Conservation (phyloP, 2,797 vertebrate genomes). For the Lutjanus argentimaculatus region DNA sequence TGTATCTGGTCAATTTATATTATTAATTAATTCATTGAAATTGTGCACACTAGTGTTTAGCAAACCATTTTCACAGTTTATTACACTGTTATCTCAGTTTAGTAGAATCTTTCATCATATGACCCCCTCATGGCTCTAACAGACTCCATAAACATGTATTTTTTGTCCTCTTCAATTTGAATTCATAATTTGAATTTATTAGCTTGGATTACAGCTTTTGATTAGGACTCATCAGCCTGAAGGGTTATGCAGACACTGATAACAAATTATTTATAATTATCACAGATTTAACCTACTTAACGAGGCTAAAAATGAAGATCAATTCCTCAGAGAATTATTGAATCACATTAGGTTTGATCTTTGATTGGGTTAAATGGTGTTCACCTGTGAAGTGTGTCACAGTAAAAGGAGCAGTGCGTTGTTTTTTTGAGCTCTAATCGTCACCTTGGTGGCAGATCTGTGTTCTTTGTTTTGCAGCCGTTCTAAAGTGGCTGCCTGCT, state of each 20-base stretch:
- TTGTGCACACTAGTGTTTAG: no score
- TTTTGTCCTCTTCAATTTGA: background rate
- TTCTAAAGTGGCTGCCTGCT: constrained; percentile 54
- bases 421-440: constrained; percentile 37
- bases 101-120: no score
- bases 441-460: constrained; percentile 52
- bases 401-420: constrained; percentile 6
- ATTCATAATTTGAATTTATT: background rate
- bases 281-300: background rate
- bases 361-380: constrained; percentile 7
- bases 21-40: no score
- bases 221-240: background rate
- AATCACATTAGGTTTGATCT: background rate
- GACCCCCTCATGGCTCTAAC: no score
- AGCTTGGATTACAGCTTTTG: constrained; percentile 4
- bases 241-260: background rate
- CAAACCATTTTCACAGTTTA: no score
- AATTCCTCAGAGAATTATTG: background rate
- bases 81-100: no score
- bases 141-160: no score
- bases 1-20: no score
- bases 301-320: background rate
- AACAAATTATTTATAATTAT: background rate
- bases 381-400: constrained; percentile 23
- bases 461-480: constrained; percentile 53